These are phyloP conservation scores for Willisornis vidua DNA, from an alignment of 2,113 vertebrate species.

Conservation along the genomic window DNA sequence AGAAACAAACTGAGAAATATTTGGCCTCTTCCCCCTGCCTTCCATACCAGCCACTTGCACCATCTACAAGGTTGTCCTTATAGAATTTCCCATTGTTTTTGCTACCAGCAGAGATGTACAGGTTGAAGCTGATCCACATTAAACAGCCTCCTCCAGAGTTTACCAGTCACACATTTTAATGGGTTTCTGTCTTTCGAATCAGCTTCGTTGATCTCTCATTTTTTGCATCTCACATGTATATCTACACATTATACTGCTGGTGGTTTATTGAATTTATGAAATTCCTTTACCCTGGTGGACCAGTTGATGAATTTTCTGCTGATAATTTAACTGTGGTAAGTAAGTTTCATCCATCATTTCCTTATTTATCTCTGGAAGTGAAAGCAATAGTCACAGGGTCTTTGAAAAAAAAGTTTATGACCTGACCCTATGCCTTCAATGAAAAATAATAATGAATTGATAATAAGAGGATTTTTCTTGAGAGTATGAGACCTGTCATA, in stretches of 20 bases:
- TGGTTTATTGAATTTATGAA: constrained; percentile 25
- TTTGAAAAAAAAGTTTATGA: background rate
- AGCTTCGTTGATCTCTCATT: background rate
- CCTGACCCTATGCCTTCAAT: background rate
- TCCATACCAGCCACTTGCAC: background rate
- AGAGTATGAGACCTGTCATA: background rate
- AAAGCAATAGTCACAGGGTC: background rate
- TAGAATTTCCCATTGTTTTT: background rate
- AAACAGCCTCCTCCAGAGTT: background rate
- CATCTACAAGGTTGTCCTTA: background rate
- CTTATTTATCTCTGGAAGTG: constrained; percentile 9
- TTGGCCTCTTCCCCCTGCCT: background rate
- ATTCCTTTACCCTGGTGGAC: background rate
- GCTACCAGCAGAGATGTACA: background rate
- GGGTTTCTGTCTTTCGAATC: background rate
- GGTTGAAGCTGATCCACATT: background rate
- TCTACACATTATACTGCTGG: background rate
- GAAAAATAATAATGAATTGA: constrained; percentile 29
- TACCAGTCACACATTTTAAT: background rate
- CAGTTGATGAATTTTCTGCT: background rate
- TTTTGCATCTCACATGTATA: background rate
- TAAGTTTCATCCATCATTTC: constrained; percentile 38
- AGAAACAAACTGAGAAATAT: background rate
- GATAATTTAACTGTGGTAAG: background rate
- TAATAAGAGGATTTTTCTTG: background rate